Base-by-base conservation (phyloP, 2,888 invertebrate genomes). In the Tetragonisca angustula region DNA sequence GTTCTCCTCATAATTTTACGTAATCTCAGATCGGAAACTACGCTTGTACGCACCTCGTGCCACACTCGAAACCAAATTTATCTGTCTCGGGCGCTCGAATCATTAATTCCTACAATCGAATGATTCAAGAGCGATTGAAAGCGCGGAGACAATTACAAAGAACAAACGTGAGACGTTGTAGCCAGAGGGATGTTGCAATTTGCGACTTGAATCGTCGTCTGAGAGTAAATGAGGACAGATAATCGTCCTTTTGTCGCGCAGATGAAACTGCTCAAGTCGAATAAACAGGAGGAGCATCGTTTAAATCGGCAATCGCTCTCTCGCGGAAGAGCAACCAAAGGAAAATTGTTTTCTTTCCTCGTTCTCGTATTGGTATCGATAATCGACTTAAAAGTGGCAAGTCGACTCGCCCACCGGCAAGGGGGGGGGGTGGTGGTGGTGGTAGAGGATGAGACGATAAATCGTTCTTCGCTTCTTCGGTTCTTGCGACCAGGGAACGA, bases 231-330 rank as follows among this genome's bases (percentile, higher is more conserved):
- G 62, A 59, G 56, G 59, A 19, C 61, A 24, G 84, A 77, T 80
- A 84, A 85, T 85, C 77, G 71, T 54, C 27, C 77, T 68, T 84
- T 81, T 84, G 77, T 81, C 61, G 50, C 21, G 61, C 59, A 62
- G 62, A 84, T 78, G 72, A 64, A 56, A 77, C 19, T 56, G 79
- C 52, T 81, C 61, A 64, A 74, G 54, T 64, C 56, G 84, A 61
- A 64, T 56, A 77, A 84, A 77, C 72, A 69, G 68, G 59, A 64
- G 68, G 59, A 21, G 32, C 43, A 70, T 24, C 70, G 36, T 59
- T 43, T 69, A 52, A 76, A 59, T 65, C 61, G 70, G 52, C 50
- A 75, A 77, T 77, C 71, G 62, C 56, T 70, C 56, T 70, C 67
- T 56, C n/a, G 59, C 71, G 77, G 56, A 76, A 56, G 61, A 79